A percentile compares a stretch with the other conserved stretches of the same genome.
phyloP scores from a whole-genome alignment of 2,113 vertebrate genomes.

The Petaurus breviceps region DNA sequence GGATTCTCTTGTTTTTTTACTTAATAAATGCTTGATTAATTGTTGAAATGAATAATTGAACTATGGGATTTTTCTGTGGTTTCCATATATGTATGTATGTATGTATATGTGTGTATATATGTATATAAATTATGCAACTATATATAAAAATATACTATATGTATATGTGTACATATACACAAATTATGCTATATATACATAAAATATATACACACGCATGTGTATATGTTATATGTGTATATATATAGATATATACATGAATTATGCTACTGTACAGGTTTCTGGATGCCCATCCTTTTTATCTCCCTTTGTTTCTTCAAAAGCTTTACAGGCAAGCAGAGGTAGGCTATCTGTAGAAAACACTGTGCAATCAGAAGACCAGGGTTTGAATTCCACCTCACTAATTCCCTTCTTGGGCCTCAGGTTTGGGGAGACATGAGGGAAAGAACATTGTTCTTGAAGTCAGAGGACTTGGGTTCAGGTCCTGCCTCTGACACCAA shows the following conservation, averaged over 20 bases:
- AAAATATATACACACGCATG: too few relatives aligned
- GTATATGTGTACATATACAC: too few relatives aligned
- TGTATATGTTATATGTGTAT: too few relatives aligned
- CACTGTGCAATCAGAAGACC: background rate
- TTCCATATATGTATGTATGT: background rate
- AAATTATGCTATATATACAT: background rate
- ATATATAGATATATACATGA: background rate
- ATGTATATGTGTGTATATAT: too few relatives aligned
- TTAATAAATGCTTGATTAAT: background rate
- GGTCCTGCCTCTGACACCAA: background rate
- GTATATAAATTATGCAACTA: background rate
- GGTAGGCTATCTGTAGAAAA: background rate
- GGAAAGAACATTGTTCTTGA: background rate
- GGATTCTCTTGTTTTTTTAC: background rate
- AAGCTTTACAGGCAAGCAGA: background rate
- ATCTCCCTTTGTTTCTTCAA: background rate
- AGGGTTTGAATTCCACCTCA: background rate
- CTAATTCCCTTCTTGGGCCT: background rate
- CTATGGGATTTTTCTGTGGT: background rate
- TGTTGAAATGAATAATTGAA: background rate
- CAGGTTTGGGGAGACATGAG: background rate
- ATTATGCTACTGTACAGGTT: background rate
- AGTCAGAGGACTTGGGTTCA: background rate
- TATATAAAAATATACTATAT: too few relatives aligned
- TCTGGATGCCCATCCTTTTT: background rate